These are phyloP conservation scores for Gadus macrocephalus DNA, from an alignment of 2,113 vertebrate genomes.

Conservation along the genomic window DNA sequence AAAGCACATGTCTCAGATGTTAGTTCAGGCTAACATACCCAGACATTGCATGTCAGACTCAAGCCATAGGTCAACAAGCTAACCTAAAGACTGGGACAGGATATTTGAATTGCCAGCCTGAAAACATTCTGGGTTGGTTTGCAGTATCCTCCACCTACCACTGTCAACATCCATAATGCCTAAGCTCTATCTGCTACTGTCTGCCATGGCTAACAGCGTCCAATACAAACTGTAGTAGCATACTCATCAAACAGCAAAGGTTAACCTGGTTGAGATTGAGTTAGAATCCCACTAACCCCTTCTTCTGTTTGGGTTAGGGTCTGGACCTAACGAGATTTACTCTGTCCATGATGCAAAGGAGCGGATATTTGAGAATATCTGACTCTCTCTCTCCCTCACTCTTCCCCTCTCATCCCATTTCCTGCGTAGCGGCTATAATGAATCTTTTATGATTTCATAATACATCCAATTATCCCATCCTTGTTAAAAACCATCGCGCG, in stretches of 20 bases:
- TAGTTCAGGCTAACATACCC: too few relatives aligned
- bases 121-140: too few relatives aligned
- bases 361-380: background rate
- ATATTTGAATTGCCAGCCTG: too few relatives aligned
- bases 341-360: constrained; percentile 25
- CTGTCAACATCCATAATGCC: too few relatives aligned
- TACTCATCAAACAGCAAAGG: background rate
- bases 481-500: constrained; percentile 62
- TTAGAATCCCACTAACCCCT: background rate
- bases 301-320: background rate
- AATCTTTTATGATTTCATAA: constrained; percentile 71
- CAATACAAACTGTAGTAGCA: background rate
- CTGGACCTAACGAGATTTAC: constrained; percentile 33
- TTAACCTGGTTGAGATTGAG: background rate
- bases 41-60: too few relatives aligned
- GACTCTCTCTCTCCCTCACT: background rate
- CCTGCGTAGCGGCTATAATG: constrained; percentile 55
- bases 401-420: constrained; percentile 52
- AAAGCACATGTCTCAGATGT: too few relatives aligned
- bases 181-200: too few relatives aligned
- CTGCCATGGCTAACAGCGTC: too few relatives aligned
- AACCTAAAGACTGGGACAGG: too few relatives aligned
- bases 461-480: constrained; percentile 62
- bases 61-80: too few relatives aligned
- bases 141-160: background rate